Base-by-base conservation (phyloP, 2,888 invertebrate species). In the Lissocephala sabroskyi region DNA sequence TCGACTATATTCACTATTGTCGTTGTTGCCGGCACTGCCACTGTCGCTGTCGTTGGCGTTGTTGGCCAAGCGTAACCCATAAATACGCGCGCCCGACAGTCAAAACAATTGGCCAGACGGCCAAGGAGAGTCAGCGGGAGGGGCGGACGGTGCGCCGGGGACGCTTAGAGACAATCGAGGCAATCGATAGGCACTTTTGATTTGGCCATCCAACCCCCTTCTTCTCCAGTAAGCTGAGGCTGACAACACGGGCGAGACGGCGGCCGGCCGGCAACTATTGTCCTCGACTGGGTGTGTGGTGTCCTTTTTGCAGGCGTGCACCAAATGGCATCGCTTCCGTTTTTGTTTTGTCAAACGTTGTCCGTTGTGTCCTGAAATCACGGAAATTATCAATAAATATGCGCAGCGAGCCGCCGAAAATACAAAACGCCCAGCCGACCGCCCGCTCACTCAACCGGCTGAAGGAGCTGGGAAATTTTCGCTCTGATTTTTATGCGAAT, bases 381-480 rank as follows among this genome's bases (percentile, higher is more conserved):
- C 76, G 79, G 79, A 80, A 80, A 81, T 80, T 81, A 80, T 81
- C 79, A 80, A 80, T 80, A 80, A 80, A 81, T 80, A 77, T 75
- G 67, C 75, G 78, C 65, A 64, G 58, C 63, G 58, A 62, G 57
- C 41, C 16, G 39, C 23, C 39, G 17, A 41, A 53, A 53, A 49
- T 47, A 49, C 45, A 48, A 41, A 35, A 35, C 49, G 11, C 29
- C 29, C 40, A 26, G 28, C 14, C 35, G 44, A 40, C 42, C 41
- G 37, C 26, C 44, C 39, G 44, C 43, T 32, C 26, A 29, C 33
- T 28, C 16, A 40, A 44, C 19, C 43, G 16, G 52, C 47, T 30
- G 44, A 39, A 14, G 17, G 42, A 26, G 32, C 30, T n/a, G n/a
- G 7, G 7, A 7, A 23, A 23, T 23, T 23, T 23, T 23, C 7